Evolutionary conservation across 2,888 invertebrate genomes (phyloP).

Genomic region (Sinodicranocentrus sp.): DNA sequence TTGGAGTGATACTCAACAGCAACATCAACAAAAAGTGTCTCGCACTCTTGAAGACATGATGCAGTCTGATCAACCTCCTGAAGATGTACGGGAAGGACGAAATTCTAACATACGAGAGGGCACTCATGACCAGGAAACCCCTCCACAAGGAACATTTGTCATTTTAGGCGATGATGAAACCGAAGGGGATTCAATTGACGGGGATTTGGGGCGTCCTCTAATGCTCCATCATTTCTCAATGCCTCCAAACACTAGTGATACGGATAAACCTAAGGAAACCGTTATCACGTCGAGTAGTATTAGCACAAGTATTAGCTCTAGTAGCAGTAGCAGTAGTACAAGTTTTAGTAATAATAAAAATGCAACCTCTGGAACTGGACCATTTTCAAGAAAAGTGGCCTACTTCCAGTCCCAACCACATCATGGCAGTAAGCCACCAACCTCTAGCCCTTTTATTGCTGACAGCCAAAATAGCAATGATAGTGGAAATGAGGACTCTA

Average conservation of each 20-base stretch:
- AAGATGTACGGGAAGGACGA: constrained; percentile 33
- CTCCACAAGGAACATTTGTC: constrained; percentile 69
- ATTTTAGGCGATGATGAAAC: constrained; percentile 75
- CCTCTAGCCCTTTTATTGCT: background rate
- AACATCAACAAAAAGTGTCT: constrained; percentile 72
- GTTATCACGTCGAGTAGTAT: constrained; percentile 27
- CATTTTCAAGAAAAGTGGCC: background rate
- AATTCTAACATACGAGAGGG: background rate
- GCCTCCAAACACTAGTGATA: constrained; percentile 15
- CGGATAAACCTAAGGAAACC: constrained; percentile 36
- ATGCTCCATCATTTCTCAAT: constrained; percentile 56
- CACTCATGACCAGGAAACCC: constrained; percentile 9
- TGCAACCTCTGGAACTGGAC: background rate
- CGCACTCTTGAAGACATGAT: constrained; percentile 37
- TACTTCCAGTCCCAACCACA: constrained; percentile 6
- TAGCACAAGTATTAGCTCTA: constrained; percentile 35
- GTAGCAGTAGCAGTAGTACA: constrained; percentile 43
- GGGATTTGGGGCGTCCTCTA: constrained; percentile 52
- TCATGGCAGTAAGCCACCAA: constrained; percentile 7
- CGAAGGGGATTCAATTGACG: constrained; percentile 71
- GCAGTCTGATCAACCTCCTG: constrained; percentile 61
- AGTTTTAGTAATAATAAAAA: constrained; percentile 18
- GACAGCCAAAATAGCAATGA: constrained; percentile 11
- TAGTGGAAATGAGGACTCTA: background rate
- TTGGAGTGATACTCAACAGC: constrained; percentile 81